Evolutionary conservation across 2,888 invertebrate species (phyloP).

Genomic region (Hemicrepidius hirtus): DNA sequence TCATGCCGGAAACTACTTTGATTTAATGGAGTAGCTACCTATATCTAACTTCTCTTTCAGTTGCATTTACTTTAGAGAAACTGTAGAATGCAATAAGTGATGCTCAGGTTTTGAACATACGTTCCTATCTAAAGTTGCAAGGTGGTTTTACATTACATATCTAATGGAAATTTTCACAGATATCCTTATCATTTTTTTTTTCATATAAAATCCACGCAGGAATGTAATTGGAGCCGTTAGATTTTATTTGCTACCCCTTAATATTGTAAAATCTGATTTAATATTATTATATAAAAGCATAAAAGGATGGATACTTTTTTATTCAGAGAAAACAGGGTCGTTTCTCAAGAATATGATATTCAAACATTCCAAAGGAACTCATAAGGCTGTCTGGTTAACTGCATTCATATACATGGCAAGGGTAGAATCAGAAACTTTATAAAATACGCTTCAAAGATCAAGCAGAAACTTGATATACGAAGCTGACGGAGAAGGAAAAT

Average conservation of each 20-base stretch:
- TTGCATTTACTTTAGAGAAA: too few species aligned
- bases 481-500: not conserved
- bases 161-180: too few species aligned
- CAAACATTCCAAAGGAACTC: conserved; percentile 23
- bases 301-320: conserved; percentile 1
- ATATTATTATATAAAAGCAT: conserved; percentile 1
- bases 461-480: not conserved
- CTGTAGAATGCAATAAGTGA: too few species aligned
- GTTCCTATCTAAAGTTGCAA: too few species aligned
- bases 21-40: not conserved
- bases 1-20: not conserved
- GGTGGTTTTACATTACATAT: too few species aligned
- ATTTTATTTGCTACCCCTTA: not conserved
- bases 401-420: conserved; percentile 17
- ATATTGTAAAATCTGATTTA: conserved; percentile 4
- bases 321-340: not conserved
- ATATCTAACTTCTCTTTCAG: too few species aligned
- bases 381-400: conserved; percentile 18
- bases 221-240: too few species aligned
- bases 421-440: conserved; percentile 17
- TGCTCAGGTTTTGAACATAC: too few species aligned
- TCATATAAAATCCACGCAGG: too few species aligned
- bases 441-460: conserved; percentile 28
- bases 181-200: too few species aligned
- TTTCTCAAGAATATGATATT: conserved; percentile 12